phyloP scores from a whole-genome alignment of 2,113 vertebrate species.

The Tamias sibiricus region DNA sequence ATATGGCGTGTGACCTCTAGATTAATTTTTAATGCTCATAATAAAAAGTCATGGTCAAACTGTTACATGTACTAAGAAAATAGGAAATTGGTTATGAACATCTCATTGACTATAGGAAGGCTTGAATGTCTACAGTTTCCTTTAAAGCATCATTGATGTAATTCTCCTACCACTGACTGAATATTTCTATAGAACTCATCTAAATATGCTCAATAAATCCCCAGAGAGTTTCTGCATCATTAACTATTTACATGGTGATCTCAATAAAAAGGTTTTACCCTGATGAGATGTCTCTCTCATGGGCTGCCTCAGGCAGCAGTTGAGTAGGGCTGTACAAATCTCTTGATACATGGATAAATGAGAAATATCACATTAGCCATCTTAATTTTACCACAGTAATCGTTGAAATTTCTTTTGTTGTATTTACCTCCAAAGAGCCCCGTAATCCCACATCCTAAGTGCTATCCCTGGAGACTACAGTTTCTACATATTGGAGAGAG shows the following conservation, averaged over 20 bases:
- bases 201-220: constrained; percentile 82
- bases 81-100: constrained; percentile 84
- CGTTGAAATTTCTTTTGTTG: neutral
- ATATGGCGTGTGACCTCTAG: constrained; percentile 68
- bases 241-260: constrained; percentile 86
- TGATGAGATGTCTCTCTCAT: constrained; percentile 73
- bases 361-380: constrained; percentile 71
- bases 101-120: constrained; percentile 73
- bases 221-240: constrained; percentile 83
- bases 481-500: constrained; percentile 40
- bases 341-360: constrained; percentile 67
- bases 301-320: constrained; percentile 51
- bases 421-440: constrained; percentile 49
- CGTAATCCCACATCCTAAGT: neutral
- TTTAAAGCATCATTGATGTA: constrained; percentile 76
- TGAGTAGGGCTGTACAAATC: neutral
- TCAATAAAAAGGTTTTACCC: constrained; percentile 76
- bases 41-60: constrained; percentile 78
- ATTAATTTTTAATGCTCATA: constrained; percentile 74
- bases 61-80: constrained; percentile 76
- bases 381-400: constrained; percentile 63
- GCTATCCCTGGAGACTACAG: neutral
- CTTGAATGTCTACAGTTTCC: constrained; percentile 64
- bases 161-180: constrained; percentile 75
- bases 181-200: constrained; percentile 75